Percentiles rank a stretch among this genome's conserved stretches.
Conservation (phyloP, 1,140 invertebrate species). For the Apocrypta bakeri region DNA sequence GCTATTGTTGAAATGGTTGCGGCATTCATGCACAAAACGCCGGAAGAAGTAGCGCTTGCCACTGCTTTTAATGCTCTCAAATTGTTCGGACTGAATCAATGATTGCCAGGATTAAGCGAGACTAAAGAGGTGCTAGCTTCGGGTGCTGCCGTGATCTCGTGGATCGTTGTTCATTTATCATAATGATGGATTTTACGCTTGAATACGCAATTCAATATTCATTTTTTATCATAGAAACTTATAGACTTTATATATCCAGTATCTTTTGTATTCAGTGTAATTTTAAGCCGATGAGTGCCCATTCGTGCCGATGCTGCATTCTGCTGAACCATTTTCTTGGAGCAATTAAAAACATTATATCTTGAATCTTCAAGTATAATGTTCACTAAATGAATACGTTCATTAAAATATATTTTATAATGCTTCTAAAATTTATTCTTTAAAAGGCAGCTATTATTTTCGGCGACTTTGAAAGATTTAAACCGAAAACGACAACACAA, state of each 20-base stretch:
- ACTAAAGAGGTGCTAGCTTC: constrained; percentile 50
- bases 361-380: too few relatives aligned
- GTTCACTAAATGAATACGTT: neutral
- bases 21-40: constrained; percentile 88
- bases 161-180: constrained; percentile 14
- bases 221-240: constrained; percentile 24
- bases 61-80: constrained; percentile 96
- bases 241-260: constrained; percentile 36
- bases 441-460: constrained; percentile 19
- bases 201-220: constrained; percentile 33
- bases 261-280: constrained; percentile 43
- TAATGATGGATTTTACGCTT: constrained; percentile 17
- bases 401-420: constrained; percentile 19
- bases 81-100: constrained; percentile 91
- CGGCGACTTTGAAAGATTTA: constrained; percentile 4
- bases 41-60: constrained; percentile 92
- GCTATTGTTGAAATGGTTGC: constrained; percentile 95
- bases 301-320: too few relatives aligned
- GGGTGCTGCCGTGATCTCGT: constrained; percentile 20
- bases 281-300: constrained; percentile 1
- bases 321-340: neutral
- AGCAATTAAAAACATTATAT: constrained; percentile 24
- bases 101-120: constrained; percentile 59
- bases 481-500: neutral
- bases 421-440: too few relatives aligned